Conservation (phyloP, 37 sponge, comb jelly and placozoan genomes). For the Halichondria panicea region DNA sequence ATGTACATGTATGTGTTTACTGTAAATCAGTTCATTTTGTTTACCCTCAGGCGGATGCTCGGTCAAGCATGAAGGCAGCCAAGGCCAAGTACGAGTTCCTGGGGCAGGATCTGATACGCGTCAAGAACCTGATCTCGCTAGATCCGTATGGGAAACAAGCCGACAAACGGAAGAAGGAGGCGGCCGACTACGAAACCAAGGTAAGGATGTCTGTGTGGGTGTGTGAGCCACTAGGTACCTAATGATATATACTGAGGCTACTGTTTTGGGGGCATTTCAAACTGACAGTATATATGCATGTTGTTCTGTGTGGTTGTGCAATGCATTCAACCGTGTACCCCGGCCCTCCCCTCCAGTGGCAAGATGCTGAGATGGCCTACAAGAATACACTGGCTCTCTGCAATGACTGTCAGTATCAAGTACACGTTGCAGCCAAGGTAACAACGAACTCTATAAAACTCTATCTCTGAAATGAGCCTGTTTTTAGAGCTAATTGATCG, state of each 20-base stretch:
- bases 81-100: constrained; percentile 48
- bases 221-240: background rate
- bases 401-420: constrained; percentile 71
- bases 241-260: background rate
- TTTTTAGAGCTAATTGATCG: background rate
- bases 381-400: constrained; percentile 30
- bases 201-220: constrained; percentile 9
- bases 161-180: constrained; percentile 65
- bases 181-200: constrained; percentile 40
- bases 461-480: background rate
- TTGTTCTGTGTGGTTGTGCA: background rate
- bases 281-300: background rate
- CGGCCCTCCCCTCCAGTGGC: constrained; percentile 25
- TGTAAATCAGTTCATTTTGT: background rate
- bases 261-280: background rate
- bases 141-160: constrained; percentile 61
- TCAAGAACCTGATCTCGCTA: constrained; percentile 35
- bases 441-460: background rate
- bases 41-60: constrained; percentile 38
- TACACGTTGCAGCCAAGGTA: constrained; percentile 52
- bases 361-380: constrained; percentile 59
- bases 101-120: constrained; percentile 47
- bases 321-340: too few relatives aligned
- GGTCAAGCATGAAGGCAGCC: constrained; percentile 38
- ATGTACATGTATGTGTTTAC: constrained; percentile 9